A percentile compares a stretch with the other conserved stretches of the same genome.
Evolutionary conservation across 2,113 vertebrate genomes (phyloP).

Genomic region (Paratilapia polleni): DNA sequence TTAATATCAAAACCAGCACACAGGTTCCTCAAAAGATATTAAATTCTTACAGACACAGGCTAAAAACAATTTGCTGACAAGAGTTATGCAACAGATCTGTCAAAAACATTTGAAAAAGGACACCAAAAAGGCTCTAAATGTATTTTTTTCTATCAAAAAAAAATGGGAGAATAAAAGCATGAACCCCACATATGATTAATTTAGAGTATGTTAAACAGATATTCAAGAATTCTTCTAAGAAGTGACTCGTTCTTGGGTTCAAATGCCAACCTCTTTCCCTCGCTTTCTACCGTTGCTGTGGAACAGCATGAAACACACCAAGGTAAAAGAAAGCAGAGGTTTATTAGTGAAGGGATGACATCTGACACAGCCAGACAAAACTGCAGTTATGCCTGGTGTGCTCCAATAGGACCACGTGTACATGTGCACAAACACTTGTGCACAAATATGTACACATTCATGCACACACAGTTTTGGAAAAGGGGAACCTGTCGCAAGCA

Average conservation of each 20-base stretch:
- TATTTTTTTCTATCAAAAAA: not conserved
- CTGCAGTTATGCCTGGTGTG: constrained; percentile 50
- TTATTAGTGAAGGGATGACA: constrained; percentile 43
- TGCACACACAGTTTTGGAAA: constrained; percentile 45
- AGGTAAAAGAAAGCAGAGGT: constrained; percentile 25
- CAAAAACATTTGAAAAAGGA: not conserved
- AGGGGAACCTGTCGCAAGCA: constrained; percentile 71
- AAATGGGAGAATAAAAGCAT: not conserved
- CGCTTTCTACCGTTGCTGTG: constrained; percentile 33
- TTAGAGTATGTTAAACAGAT: not conserved
- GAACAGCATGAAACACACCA: constrained; percentile 55
- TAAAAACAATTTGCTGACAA: not conserved
- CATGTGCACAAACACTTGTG: constrained; percentile 53
- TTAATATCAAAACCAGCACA: not conserved
- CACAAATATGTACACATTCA: constrained; percentile 56
- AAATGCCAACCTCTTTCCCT: not conserved
- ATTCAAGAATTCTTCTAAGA: not conserved
- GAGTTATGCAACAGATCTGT: not conserved
- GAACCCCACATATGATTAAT: not conserved
- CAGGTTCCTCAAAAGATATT: not conserved
- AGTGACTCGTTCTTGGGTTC: not conserved
- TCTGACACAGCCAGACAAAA: constrained; percentile 56
- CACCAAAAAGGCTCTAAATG: not conserved
- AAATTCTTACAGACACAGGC: not conserved
- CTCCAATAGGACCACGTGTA: constrained; percentile 17